Evolutionary conservation across 2,113 vertebrate genomes (phyloP), one percentile per base, ranked within the genome.

Genomic region (Coptodon rendalli): DNA sequence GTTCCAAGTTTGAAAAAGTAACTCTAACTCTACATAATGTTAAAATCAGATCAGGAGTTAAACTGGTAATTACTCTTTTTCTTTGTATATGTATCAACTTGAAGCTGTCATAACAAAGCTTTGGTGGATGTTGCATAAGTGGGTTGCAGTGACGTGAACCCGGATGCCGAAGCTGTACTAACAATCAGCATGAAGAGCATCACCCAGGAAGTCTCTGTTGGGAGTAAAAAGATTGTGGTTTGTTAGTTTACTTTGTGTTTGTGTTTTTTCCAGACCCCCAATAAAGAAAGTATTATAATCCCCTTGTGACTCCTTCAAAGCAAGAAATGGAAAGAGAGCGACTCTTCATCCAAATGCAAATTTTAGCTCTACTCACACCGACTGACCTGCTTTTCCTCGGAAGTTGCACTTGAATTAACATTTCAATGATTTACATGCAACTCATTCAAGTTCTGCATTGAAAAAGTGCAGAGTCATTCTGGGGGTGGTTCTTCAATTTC

Each of bases 391-490:
- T 78, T 76, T 71, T 73, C 24, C 38, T 24, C 5, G 11, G 45
- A 71, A 34, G 12, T 56, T 83, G 24, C 16, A 52, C 19, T 8
- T 63, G 34, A 61, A 50, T 38, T 7, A 57, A 40, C 34, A 36
- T 76, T 9, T 76, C 22, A 79, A 45, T 12, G 29, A 84, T 38
- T 27, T 22, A 27, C 5, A 50, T 1, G 10, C 29, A 81, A 80
- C 54, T 27, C 12, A 10, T 24, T 54, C 73, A 84, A 52, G 22
- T 38, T 29, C 22, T 43, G 52, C 53, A 24, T 5, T 34, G n/a
- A 43, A 88, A 92, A 93, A 89, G 81, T 92, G 94, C 92, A 1
- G 48, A 93, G 89, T 94, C 91, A 94, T 92, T 52, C 80, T 53
- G 81, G 27, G 61, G 63, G 63, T 71, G 34, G 87, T 84, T 83